Evolutionary conservation across 2,888 invertebrate genomes (phyloP), one percentile per base, ranked within the genome.

Genomic region (Chirona hameri): DNA sequence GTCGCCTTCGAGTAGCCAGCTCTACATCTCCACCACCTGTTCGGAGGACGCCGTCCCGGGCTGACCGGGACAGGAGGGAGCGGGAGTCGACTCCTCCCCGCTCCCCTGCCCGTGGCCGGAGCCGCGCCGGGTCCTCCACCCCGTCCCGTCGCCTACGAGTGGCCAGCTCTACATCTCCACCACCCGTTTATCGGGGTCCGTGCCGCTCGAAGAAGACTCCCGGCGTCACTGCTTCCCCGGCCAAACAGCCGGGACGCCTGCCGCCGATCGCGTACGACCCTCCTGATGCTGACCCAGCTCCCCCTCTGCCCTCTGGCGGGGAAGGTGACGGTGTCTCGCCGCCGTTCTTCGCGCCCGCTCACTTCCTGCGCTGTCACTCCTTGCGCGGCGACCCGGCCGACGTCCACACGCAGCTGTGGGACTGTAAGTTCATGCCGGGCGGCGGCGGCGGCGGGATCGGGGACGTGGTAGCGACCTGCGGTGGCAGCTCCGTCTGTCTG

Each of bases 401-500:
- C 85, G 86, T 88, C 31, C 86, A 87, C 48, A 89, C 89, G 0
- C 89, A 89, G 85, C 87, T 90, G 0, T 90, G 90, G 90, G 87
- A 87, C 81, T 89, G 89, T 86, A 87, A 87, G 3, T 89, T 90
- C 86, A 88, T 90, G 83, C 90, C 90, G 2, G 85, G 87, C 65
- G 83, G 86, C 81, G 83, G 85, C 2, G 85, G 85, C n/a, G 48
- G 48, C 7, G 48, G 12, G 9, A 12, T 48, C 9, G 48, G 48
- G 48, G 48, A 48, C 48, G 84, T 88, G 18, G 87, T 90, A 29
- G 90, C 90, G 4, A 89, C 90, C 0, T 90, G 90, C 86, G 90
- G 90, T 27, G 89, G 90, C 7, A 87, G 89, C 82, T 88, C 87
- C 81, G 88, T 90, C 0, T 90, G 90, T 85, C 86, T 90, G 31